These are phyloP conservation scores for Drosophila austrosaltans DNA, from an alignment of 2,888 invertebrate species.

Conservation along the genomic window DNA sequence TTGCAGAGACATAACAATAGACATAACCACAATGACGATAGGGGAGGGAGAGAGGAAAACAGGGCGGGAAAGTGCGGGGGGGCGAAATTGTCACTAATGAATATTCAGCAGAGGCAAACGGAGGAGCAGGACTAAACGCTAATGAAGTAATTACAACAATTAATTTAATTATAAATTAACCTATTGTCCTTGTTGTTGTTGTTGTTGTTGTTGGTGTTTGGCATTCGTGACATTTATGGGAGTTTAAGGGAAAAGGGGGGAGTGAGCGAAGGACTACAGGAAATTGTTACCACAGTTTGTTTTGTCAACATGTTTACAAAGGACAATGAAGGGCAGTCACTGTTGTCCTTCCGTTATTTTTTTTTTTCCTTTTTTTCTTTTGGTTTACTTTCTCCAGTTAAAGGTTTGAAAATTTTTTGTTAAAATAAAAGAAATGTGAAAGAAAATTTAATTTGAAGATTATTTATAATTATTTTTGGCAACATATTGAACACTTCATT, in stretches of 20 bases:
- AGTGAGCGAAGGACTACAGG: background rate
- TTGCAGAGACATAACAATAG: constrained; percentile 52
- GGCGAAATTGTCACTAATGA: constrained; percentile 55
- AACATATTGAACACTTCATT: background rate
- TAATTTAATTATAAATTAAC: constrained; percentile 82
- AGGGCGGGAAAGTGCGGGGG: background rate
- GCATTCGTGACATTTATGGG: constrained; percentile 57
- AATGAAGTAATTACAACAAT: constrained; percentile 82
- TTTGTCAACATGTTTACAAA: constrained; percentile 76
- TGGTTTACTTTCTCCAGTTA: background rate
- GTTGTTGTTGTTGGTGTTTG: constrained; percentile 23
- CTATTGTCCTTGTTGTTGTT: constrained; percentile 56
- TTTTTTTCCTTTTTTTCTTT: constrained; percentile 17
- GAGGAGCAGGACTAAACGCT: constrained; percentile 53
- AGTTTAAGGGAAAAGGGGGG: background rate
- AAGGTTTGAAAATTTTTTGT: background rate
- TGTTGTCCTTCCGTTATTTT: constrained; percentile 22
- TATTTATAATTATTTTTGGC: constrained; percentile 5
- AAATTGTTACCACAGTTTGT: constrained; percentile 33
- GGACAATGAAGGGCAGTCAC: constrained; percentile 59
- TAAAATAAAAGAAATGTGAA: background rate
- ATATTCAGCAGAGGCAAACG: constrained; percentile 37
- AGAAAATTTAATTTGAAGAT: background rate
- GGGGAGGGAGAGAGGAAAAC: background rate
- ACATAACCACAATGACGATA: background rate